Evolutionary conservation across 2,113 vertebrate genomes (phyloP).

Genomic region (Dicentrarchus labrax): DNA sequence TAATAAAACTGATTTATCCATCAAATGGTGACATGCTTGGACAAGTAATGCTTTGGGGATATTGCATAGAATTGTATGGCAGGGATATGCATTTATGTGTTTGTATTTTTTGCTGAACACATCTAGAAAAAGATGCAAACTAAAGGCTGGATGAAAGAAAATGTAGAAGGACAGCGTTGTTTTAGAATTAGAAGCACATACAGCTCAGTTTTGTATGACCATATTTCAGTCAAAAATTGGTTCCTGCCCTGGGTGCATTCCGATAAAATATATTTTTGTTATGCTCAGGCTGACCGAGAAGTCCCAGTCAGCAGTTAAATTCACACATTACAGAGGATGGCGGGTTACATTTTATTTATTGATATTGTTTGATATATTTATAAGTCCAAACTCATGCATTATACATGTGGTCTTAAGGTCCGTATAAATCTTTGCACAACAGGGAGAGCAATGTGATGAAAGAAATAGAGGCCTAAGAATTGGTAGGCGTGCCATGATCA

Average conservation of each 20-base stretch:
- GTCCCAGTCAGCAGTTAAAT: constrained; percentile 71
- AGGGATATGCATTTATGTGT: neutral
- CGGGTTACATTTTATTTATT: constrained; percentile 72
- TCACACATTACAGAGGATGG: constrained; percentile 62
- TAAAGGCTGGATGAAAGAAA: neutral
- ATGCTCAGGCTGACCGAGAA: constrained; percentile 41
- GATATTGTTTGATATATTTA: constrained; percentile 77
- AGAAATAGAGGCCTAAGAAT: constrained; percentile 33
- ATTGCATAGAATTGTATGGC: neutral
- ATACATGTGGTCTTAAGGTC: constrained; percentile 69
- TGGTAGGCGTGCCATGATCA: constrained; percentile 12
- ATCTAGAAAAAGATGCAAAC: neutral
- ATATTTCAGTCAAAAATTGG: constrained; percentile 27
- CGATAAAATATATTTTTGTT: constrained; percentile 47
- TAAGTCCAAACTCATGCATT: constrained; percentile 68
- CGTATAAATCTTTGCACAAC: constrained; percentile 72
- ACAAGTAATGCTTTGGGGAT: neutral
- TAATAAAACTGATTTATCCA: neutral
- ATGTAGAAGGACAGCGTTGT: neutral
- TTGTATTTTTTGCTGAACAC: neutral
- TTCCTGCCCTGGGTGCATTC: constrained; percentile 31
- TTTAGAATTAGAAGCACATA: neutral
- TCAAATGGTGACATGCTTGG: accelerated
- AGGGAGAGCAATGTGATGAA: constrained; percentile 45
- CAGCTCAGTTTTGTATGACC: constrained; percentile 11